Evolutionary conservation across 2,888 invertebrate species (phyloP), one percentile per base, ranked within the genome.

Genomic region (Terebella lapidaria): DNA sequence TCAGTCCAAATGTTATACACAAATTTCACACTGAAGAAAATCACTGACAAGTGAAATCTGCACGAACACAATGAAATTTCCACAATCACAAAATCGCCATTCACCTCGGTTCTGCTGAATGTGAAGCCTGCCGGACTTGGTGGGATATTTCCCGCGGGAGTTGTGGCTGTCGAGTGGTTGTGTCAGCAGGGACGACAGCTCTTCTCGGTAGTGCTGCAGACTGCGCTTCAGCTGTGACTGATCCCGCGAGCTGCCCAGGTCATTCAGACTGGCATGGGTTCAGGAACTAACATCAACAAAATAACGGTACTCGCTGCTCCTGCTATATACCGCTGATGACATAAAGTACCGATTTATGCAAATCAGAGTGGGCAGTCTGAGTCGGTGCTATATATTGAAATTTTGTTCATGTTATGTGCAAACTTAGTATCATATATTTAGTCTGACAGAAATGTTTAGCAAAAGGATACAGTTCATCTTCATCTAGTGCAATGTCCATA

Each of bases 401-500:
- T 35, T 35, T 35, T n/a, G 10, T n/a, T n/a, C 42, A 35, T 35
- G 42, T 15, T 35, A 15, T 10, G 10, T 35, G 42, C 10, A 35
- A 15, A 35, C n/a, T n/a, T 55, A 20, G 35, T 26, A 49, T 49
- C 5, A n/a, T n/a, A 20, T 49, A 15, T n/a, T 10, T n/a, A n/a
- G 24, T 20, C 10, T n/a, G 18, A 49, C 5, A 49, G 24, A 20
- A 49, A 49, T 22, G 5, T 49, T n/a, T 49, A 49, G 5, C 20
- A 20, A 57, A 63, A 64, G 61, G 66, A 66, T 66, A 66, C 66
- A 66, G 49, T 45, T 54, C 49, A 15, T 65, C 59, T 24, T 91
- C 89, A 71, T 94, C 94, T 1, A 94, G 82, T 15, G 82, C 82
- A 46, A 86, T 73, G 79, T 96, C 96, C 88, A 94, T 90, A 68